Conservation (phyloP, 1,140 invertebrate species). For the Brachionus angularis region DNA sequence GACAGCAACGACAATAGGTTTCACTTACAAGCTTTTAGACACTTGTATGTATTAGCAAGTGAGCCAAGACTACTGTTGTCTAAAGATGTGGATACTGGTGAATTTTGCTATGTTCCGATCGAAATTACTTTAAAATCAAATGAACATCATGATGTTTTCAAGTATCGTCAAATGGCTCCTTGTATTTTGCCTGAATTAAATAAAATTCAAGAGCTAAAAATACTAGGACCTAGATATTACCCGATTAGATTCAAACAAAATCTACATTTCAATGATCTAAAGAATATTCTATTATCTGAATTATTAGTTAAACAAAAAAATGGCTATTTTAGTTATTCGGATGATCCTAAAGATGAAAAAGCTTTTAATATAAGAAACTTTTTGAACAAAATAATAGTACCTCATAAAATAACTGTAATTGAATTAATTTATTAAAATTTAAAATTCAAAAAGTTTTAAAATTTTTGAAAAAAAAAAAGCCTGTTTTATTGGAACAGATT, state of each 20-base stretch:
- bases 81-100: constrained; percentile 72
- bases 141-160: constrained; percentile 44
- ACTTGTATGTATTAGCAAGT: constrained; percentile 86
- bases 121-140: constrained; percentile 38
- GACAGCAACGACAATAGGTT: constrained; percentile 87
- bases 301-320: constrained; percentile 81
- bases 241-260: constrained; percentile 73
- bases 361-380: constrained; percentile 43
- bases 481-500: constrained; percentile 28
- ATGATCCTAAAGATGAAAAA: constrained; percentile 69
- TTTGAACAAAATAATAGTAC: constrained; percentile 39
- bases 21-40: constrained; percentile 87
- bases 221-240: constrained; percentile 81
- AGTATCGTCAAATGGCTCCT: constrained; percentile 68
- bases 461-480: not conserved
- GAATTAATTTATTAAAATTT: not conserved
- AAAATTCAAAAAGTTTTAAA: not conserved
- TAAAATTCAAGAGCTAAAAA: constrained; percentile 68
- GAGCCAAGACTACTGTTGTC: constrained; percentile 81
- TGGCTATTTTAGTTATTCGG: constrained; percentile 77
- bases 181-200: constrained; percentile 78
- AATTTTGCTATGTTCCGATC: constrained; percentile 53
- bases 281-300: constrained; percentile 63
- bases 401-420: constrained; percentile 36
- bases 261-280: constrained; percentile 75